phyloP scores from a whole-genome alignment of 2,888 invertebrate species.

The Phyllotreta cruciferae region DNA sequence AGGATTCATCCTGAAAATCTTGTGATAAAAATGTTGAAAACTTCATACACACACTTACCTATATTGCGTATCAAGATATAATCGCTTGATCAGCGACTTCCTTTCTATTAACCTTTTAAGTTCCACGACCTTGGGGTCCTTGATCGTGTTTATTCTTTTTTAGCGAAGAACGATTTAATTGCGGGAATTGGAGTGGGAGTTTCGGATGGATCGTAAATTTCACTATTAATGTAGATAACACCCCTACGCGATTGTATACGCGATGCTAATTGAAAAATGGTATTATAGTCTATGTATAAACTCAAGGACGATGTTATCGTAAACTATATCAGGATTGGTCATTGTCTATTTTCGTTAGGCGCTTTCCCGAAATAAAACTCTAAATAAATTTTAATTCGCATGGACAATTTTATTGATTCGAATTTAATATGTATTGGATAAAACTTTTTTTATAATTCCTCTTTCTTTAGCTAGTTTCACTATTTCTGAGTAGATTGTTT shows the following conservation, averaged over 20 bases:
- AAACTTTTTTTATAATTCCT: no score
- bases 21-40: no score
- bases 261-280: slow-evolving; percentile 7
- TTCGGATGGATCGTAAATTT: slow-evolving; percentile 1
- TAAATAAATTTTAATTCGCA: not conserved
- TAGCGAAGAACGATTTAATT: slow-evolving; percentile 10
- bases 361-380: slow-evolving; percentile 5
- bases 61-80: no score
- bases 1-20: no score
- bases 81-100: not conserved
- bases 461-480: no score
- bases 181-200: not conserved
- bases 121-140: slow-evolving; percentile 6
- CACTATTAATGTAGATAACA: slow-evolving; percentile 3
- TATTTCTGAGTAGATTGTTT: no score
- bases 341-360: slow-evolving; percentile 8
- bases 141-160: slow-evolving; percentile 1
- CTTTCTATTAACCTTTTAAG: slow-evolving; percentile 6
- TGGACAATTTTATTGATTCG: not conserved
- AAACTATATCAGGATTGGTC: slow-evolving; percentile 12
- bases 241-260: not conserved
- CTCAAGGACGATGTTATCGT: slow-evolving; percentile 2
- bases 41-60: no score
- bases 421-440: no score
- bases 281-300: slow-evolving; percentile 10